phyloP scores from a whole-genome alignment of 2,797 vertebrate genomes.

The Danio jaintianensis region DNA sequence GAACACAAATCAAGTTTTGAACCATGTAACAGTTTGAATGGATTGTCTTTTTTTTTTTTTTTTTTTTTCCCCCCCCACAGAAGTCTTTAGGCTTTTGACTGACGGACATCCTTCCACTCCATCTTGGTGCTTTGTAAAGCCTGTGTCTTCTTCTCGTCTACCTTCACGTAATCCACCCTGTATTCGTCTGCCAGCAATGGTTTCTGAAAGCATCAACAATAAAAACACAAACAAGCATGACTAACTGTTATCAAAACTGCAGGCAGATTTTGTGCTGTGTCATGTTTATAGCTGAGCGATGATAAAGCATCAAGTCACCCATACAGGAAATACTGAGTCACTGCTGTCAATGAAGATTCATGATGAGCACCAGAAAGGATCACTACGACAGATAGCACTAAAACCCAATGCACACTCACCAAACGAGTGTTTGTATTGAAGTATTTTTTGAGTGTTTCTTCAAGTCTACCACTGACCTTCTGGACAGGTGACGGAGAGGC shows the following conservation, averaged over 20 bases:
- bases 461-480: conserved; percentile 80
- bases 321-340: conserved; percentile 26
- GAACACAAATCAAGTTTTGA: conserved; percentile 45
- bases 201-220: conserved; percentile 80
- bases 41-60: not conserved
- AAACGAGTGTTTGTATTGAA: not conserved
- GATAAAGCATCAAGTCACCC: not conserved
- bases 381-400: conserved; percentile 1
- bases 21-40: conserved; percentile 40
- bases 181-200: conserved; percentile 83
- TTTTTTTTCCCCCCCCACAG: not conserved
- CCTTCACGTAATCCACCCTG: conserved; percentile 94
- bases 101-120: conserved; percentile 95
- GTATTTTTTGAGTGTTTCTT: not conserved
- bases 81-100: conserved; percentile 85
- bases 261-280: conserved; percentile 25
- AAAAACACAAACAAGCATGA: not conserved
- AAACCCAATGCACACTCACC: not conserved
- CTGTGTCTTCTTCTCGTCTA: conserved; percentile 97
- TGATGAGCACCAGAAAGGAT: not conserved
- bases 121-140: conserved; percentile 94
- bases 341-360: not conserved
- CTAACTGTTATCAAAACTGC: not conserved
- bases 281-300: not conserved
- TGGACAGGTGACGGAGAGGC: conserved; percentile 90